Conservation (phyloP, 2,888 invertebrate species). For the Noctua comes region DNA sequence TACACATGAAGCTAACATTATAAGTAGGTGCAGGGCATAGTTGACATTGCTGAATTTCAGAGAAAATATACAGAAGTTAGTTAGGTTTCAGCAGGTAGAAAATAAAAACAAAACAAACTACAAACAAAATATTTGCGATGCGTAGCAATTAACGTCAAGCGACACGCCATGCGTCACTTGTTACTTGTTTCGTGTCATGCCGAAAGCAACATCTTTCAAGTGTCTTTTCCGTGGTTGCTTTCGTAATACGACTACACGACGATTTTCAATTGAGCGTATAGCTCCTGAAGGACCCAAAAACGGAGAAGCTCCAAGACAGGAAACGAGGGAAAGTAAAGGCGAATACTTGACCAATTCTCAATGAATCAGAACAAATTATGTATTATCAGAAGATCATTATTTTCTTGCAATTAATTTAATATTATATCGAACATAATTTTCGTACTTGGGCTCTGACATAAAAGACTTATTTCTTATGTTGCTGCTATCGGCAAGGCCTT, state of each 20-base stretch:
- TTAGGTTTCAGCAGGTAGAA: not conserved
- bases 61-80: not conserved
- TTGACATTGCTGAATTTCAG: not conserved
- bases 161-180: not conserved
- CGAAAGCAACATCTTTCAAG: not conserved
- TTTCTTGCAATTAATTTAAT: not conserved
- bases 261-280: not conserved
- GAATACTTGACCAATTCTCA: not conserved
- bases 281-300: not conserved
- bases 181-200: not conserved
- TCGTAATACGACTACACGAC: not conserved
- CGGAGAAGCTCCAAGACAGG: too few species aligned
- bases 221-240: not conserved
- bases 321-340: not conserved
- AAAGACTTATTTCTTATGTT: not conserved
- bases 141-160: not conserved
- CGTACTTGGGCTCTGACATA: not conserved
- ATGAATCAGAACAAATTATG: not conserved
- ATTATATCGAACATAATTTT: not conserved
- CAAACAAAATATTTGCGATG: not conserved
- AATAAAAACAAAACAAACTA: too few species aligned
- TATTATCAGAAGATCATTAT: not conserved
- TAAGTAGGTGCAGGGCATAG: not conserved
- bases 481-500: not conserved
- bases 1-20: constrained; percentile 26